These are phyloP conservation scores for Montipora capricornis DNA, from an alignment of 64 coral and sea anemone genomes.

Conservation along the genomic window DNA sequence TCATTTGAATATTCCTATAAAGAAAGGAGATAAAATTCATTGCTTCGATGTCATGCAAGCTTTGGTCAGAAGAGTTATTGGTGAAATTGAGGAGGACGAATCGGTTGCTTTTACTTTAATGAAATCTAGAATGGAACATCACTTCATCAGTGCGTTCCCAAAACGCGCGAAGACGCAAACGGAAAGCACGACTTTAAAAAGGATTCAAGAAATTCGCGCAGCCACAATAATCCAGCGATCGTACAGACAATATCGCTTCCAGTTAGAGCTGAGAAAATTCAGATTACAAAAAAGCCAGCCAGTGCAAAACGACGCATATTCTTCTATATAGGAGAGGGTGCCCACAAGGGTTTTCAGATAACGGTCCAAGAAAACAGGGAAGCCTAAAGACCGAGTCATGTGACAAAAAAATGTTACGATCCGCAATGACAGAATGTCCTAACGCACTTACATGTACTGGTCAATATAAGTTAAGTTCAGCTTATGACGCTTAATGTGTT, in stretches of 20 bases:
- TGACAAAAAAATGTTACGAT: not conserved
- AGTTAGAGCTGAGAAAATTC: conserved; percentile 60
- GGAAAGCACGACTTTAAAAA: conserved; percentile 83
- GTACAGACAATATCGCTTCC: conserved; percentile 77
- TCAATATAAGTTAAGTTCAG: too few relatives aligned
- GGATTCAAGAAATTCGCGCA: conserved; percentile 84
- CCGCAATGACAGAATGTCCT: too few relatives aligned
- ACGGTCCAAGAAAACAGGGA: not conserved
- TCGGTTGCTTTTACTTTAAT: conserved; percentile 80
- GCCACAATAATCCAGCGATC: conserved; percentile 78
- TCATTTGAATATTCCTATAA: conserved; percentile 92
- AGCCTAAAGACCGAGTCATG: not conserved
- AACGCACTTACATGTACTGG: too few relatives aligned
- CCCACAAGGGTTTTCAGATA: not conserved
- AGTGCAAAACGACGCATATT: not conserved
- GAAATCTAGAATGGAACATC: conserved; percentile 93
- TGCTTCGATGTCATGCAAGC: conserved; percentile 99
- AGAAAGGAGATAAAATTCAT: conserved; percentile 88
- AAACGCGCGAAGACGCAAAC: conserved; percentile 78
- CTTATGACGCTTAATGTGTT: too few relatives aligned
- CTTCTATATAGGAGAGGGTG: not conserved
- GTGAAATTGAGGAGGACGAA: conserved; percentile 78
- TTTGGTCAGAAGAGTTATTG: conserved; percentile 86
- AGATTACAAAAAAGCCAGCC: conserved; percentile 48
- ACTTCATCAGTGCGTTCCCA: conserved; percentile 86